phyloP scores from a whole-genome alignment of 2,888 invertebrate species.

The Eretmocerus hayati region DNA sequence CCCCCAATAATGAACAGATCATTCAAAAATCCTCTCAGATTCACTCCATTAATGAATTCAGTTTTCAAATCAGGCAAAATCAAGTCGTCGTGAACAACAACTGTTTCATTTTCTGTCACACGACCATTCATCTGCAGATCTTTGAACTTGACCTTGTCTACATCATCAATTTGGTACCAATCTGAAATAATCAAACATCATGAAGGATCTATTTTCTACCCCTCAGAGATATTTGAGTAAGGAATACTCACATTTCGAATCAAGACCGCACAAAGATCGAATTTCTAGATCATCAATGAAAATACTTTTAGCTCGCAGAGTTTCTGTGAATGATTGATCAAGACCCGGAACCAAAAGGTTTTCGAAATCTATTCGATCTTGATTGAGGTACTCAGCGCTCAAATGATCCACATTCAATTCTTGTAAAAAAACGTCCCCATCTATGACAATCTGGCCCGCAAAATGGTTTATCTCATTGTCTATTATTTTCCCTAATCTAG shows the following conservation, averaged over 20 bases:
- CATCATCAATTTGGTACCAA: constrained; percentile 27
- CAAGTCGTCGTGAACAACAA: constrained; percentile 26
- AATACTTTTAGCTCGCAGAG: constrained; percentile 25
- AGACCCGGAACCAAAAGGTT: constrained; percentile 14
- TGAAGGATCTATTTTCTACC: too few relatives aligned
- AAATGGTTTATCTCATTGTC: constrained; percentile 12
- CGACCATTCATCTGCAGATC: constrained; percentile 10
- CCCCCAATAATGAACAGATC: constrained; percentile 29
- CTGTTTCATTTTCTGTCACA: constrained; percentile 24
- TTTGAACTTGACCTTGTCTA: constrained; percentile 10
- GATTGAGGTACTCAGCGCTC: constrained; percentile 26
- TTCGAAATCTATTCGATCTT: constrained; percentile 13
- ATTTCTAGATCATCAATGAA: constrained; percentile 28
- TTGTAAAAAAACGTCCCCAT: constrained; percentile 26
- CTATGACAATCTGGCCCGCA: constrained; percentile 23
- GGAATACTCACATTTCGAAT: constrained; percentile 29
- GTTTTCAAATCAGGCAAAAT: constrained; percentile 23
- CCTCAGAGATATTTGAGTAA: too few relatives aligned
- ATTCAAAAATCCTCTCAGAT: constrained; percentile 25
- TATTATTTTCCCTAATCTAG: constrained; percentile 13
- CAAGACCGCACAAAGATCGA: constrained; percentile 34
- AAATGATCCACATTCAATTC: constrained; percentile 29
- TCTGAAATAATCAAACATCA: constrained; percentile 23
- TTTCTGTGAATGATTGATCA: constrained; percentile 20
- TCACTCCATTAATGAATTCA: constrained; percentile 25